These are phyloP conservation scores for Chelonus formosanus DNA, from an alignment of 2,888 invertebrate genomes.

Conservation along the genomic window DNA sequence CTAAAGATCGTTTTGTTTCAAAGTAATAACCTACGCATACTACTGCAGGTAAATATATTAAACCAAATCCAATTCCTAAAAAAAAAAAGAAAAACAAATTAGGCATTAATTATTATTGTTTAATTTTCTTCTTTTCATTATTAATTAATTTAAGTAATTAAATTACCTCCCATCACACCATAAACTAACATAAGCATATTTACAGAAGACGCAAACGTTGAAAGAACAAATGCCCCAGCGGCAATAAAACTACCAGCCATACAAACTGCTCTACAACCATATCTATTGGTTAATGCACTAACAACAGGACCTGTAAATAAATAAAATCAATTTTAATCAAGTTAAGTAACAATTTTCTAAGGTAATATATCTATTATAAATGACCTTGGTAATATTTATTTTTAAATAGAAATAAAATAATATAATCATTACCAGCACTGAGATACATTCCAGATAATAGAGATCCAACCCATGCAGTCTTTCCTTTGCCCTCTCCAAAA, in stretches of 20 bases:
- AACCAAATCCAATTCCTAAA: slow-evolving; percentile 88
- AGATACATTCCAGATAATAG: slow-evolving; percentile 95
- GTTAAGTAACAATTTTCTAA: not conserved
- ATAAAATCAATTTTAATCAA: not conserved
- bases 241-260: slow-evolving; percentile 90
- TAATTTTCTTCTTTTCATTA: not conserved
- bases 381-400: not conserved
- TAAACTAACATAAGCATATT: slow-evolving; percentile 92
- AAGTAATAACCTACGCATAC: slow-evolving; percentile 98
- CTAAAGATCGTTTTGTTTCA: slow-evolving; percentile 92
- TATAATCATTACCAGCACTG: slow-evolving; percentile 78
- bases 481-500: slow-evolving; percentile 87
- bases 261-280: slow-evolving; percentile 92
- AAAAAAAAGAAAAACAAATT: slow-evolving; percentile 21
- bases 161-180: slow-evolving; percentile 88
- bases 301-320: slow-evolving; percentile 82
- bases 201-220: slow-evolving; percentile 87
- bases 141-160: slow-evolving; percentile 10
- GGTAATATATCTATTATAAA: not conserved
- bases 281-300: slow-evolving; percentile 95
- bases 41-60: slow-evolving; percentile 95
- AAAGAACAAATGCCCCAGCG: slow-evolving; percentile 83
- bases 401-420: slow-evolving; percentile 4
- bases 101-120: too few relatives aligned
- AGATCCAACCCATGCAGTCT: slow-evolving; percentile 93